Conservation (phyloP, 2,797 vertebrate genomes). For the Sebastes umbrosus region DNA sequence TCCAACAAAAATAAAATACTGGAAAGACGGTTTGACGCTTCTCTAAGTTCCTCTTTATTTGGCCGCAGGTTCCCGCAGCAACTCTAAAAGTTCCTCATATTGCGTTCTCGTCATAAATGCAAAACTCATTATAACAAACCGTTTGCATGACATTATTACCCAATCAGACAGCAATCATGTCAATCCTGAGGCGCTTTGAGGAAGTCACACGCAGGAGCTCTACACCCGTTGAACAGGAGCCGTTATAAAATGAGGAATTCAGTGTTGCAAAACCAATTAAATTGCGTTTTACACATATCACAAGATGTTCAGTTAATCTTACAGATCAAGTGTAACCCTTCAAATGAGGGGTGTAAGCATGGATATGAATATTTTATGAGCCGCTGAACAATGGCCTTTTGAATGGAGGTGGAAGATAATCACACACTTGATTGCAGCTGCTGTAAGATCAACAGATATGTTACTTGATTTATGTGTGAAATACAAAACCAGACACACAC, state of each 20-base stretch:
- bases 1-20: not conserved
- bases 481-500: not conserved
- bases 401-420: constrained; percentile 39
- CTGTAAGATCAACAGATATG: constrained; percentile 8
- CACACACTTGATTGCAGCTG: constrained; percentile 51
- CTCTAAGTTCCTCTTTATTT: constrained; percentile 38
- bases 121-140: not conserved
- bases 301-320: constrained; percentile 46
- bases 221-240: not conserved
- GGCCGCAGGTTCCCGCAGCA: constrained; percentile 1
- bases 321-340: constrained; percentile 32
- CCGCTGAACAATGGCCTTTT: constrained; percentile 51
- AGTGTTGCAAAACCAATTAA: constrained; percentile 38
- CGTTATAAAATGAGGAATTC: constrained; percentile 37
- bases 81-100: constrained; percentile 20
- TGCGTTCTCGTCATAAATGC: not conserved
- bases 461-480: not conserved
- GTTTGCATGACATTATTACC: constrained; percentile 5
- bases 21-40: constrained; percentile 1
- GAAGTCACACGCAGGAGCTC: constrained; percentile 17
- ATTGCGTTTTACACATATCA: constrained; percentile 27
- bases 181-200: not conserved
- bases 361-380: constrained; percentile 71
- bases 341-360: constrained; percentile 33
- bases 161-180: not conserved